A percentile compares a stretch with the other conserved stretches of the same genome.
phyloP scores from a whole-genome alignment of 2,797 vertebrate species.

The Oryzias sinensis region DNA sequence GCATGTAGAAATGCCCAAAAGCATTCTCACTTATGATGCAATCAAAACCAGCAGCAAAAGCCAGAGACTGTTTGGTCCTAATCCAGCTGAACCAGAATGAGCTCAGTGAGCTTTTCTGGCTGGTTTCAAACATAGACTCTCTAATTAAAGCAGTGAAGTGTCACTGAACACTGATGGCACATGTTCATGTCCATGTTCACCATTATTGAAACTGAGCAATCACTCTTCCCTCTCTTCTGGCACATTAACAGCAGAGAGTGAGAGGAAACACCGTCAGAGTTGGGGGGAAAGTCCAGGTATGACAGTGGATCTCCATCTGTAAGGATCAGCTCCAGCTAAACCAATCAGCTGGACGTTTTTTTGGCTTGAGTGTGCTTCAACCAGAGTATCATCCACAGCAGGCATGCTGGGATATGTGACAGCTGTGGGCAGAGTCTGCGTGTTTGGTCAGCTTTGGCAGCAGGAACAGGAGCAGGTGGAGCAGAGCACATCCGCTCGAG shows the following conservation, averaged over 20 bases:
- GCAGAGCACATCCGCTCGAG: constrained; percentile 52
- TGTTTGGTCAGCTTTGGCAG: constrained; percentile 65
- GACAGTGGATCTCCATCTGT: constrained; percentile 20
- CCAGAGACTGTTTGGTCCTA: constrained; percentile 51
- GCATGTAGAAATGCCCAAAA: constrained; percentile 16
- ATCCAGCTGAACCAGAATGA: constrained; percentile 62
- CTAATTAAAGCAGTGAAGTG: constrained; percentile 42
- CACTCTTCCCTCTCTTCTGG: constrained; percentile 54
- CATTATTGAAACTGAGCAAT: constrained; percentile 24
- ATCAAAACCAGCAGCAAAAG: constrained; percentile 21
- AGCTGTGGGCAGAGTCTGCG: constrained; percentile 66
- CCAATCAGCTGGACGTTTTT: constrained; percentile 33
- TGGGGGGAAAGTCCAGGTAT: constrained; percentile 30
- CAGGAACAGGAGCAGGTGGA: constrained; percentile 67
- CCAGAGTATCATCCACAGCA: constrained; percentile 38
- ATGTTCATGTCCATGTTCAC: constrained; percentile 10
- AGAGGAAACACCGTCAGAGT: constrained; percentile 24
- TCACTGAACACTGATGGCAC: constrained; percentile 28
- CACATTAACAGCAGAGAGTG: constrained; percentile 32
- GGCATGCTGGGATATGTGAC: constrained; percentile 62
- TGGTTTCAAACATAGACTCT: constrained; percentile 30
- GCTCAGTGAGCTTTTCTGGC: constrained; percentile 41
- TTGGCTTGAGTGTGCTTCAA: constrained; percentile 32
- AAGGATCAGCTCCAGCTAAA: constrained; percentile 12
- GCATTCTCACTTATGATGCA: constrained; percentile 27